These are phyloP conservation scores for Merodon equestris DNA, from an alignment of 2,888 invertebrate genomes.

Conservation along the genomic window DNA sequence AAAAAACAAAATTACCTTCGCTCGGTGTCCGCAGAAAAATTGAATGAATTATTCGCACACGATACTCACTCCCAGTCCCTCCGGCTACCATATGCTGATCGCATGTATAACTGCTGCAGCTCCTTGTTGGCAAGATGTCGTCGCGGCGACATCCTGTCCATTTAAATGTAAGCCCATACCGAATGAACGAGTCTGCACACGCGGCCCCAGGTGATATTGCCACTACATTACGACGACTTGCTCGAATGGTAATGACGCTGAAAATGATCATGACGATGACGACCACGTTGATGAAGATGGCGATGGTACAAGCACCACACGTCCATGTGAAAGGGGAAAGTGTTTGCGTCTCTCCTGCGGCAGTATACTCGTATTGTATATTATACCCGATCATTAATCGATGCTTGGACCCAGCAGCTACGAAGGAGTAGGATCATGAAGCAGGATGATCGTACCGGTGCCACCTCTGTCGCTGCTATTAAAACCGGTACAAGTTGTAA, in stretches of 20 bases:
- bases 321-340: constrained; percentile 67
- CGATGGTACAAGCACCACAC: constrained; percentile 13
- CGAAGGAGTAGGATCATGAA: background rate
- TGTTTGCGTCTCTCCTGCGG: constrained; percentile 52
- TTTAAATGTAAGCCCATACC: constrained; percentile 38
- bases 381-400: constrained; percentile 56
- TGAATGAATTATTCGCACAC: constrained; percentile 56
- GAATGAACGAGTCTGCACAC: constrained; percentile 10
- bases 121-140: constrained; percentile 51
- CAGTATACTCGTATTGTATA: background rate
- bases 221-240: constrained; percentile 24
- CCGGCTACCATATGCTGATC: too few species aligned
- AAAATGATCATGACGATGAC: constrained; percentile 29
- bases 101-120: background rate
- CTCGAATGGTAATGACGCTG: constrained; percentile 12
- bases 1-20: constrained; percentile 29
- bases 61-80: too few species aligned
- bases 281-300: constrained; percentile 52
- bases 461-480: constrained; percentile 55
- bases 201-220: constrained; percentile 24
- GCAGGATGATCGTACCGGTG: constrained; percentile 25
- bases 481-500: constrained; percentile 65
- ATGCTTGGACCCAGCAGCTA: constrained; percentile 48
- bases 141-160: constrained; percentile 58
- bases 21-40: constrained; percentile 30